phyloP scores from a whole-genome alignment of 2,888 invertebrate genomes.

The Lacanobia oleracea region DNA sequence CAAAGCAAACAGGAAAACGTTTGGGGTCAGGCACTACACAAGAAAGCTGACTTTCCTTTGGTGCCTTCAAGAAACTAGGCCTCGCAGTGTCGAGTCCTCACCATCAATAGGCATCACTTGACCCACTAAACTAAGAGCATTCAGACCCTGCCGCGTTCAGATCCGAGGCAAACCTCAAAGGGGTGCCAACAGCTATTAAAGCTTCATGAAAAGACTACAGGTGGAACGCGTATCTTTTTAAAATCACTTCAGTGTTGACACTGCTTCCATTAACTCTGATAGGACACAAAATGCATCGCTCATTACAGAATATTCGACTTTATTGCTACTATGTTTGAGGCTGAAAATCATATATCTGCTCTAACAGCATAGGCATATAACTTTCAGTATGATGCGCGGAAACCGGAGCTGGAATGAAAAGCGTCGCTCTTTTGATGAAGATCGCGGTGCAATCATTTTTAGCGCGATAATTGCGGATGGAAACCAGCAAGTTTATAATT shows the following conservation, averaged over 20 bases:
- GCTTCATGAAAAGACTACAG: slow-evolving; percentile 79
- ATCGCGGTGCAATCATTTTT: slow-evolving; percentile 75
- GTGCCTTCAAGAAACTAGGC: slow-evolving; percentile 73
- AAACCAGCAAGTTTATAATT: slow-evolving; percentile 65
- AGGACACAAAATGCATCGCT: slow-evolving; percentile 61
- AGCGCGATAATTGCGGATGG: slow-evolving; percentile 76
- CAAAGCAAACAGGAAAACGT: slow-evolving; percentile 18
- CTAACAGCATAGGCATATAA: slow-evolving; percentile 55
- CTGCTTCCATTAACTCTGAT: slow-evolving; percentile 64
- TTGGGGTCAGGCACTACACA: slow-evolving; percentile 30
- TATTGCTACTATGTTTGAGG: slow-evolving; percentile 60
- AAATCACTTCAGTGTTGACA: slow-evolving; percentile 76
- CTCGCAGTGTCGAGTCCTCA: slow-evolving; percentile 72
- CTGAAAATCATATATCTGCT: slow-evolving; percentile 52
- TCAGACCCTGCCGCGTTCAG: slow-evolving; percentile 82
- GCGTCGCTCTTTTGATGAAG: slow-evolving; percentile 73
- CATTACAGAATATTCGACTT: slow-evolving; percentile 67
- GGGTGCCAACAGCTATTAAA: slow-evolving; percentile 76
- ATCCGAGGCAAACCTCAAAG: slow-evolving; percentile 78
- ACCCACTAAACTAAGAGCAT: slow-evolving; percentile 82
- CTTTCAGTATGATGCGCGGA: slow-evolving; percentile 7
- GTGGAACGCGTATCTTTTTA: slow-evolving; percentile 74
- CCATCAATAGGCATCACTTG: slow-evolving; percentile 82
- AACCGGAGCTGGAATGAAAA: slow-evolving; percentile 66
- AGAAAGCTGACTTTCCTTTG: slow-evolving; percentile 65